A percentile compares a stretch with the other conserved stretches of the same genome.
Evolutionary conservation across 2,113 vertebrate genomes (phyloP).

Genomic region (Gambusia holbrooki): DNA sequence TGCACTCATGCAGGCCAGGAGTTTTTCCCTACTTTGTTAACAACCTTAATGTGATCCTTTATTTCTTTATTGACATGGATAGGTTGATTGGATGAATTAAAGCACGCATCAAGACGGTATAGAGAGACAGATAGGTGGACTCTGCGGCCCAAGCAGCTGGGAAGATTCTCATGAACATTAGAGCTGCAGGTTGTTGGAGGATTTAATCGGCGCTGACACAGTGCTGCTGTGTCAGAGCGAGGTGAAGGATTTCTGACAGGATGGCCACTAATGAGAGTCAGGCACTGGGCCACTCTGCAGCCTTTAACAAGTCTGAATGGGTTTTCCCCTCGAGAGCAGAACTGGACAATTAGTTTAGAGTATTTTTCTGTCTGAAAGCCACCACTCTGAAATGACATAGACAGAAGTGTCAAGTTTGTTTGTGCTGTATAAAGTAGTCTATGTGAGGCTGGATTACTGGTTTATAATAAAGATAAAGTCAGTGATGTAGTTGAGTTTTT

Average conservation of each 20-base stretch:
- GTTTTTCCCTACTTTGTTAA: not conserved
- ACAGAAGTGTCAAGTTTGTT: conserved; percentile 44
- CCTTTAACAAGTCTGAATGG: conserved; percentile 70
- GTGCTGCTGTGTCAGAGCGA: conserved; percentile 54
- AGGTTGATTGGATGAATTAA: not conserved
- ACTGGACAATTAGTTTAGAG: conserved; percentile 66
- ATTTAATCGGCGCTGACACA: conserved; percentile 65
- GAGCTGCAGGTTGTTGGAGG: conserved; percentile 50
- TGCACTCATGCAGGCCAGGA: not conserved
- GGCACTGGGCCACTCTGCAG: conserved; percentile 62
- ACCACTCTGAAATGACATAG: conserved; percentile 35
- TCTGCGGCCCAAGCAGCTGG: conserved; percentile 31
- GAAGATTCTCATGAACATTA: conserved; percentile 53
- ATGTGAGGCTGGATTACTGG: not conserved
- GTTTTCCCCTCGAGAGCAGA: conserved; percentile 58
- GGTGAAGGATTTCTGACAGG: conserved; percentile 71
- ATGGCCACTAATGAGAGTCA: conserved; percentile 69
- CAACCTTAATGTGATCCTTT: not conserved
- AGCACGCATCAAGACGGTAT: conserved; percentile 13
- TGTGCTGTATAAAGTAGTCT: conserved; percentile 26
- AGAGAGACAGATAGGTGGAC: conserved; percentile 12
- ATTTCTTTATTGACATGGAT: not conserved
- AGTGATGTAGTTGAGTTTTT: not conserved
- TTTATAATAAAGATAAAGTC: not conserved
- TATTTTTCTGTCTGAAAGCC: conserved; percentile 55